Conservation (phyloP, 1,140 invertebrate genomes). For the Archegozetes longisetosus region DNA sequence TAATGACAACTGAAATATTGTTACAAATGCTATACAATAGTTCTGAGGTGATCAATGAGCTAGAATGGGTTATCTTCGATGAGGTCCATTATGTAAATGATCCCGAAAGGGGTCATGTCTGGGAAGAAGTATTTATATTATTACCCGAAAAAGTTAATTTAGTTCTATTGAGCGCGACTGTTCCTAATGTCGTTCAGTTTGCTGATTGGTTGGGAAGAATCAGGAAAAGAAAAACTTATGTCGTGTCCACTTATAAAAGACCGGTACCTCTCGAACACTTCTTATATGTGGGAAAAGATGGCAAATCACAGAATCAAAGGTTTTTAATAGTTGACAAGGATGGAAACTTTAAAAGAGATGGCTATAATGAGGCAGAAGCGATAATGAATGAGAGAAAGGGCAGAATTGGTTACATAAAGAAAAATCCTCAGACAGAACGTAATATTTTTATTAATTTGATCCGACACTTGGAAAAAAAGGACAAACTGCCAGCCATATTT, state of each 20-base stretch:
- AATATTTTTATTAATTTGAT: constrained; percentile 71
- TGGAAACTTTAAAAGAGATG: constrained; percentile 46
- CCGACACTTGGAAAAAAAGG: constrained; percentile 52
- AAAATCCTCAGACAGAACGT: constrained; percentile 12
- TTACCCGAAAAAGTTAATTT: constrained; percentile 85
- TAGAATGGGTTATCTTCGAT: constrained; percentile 99
- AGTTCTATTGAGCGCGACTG: constrained; percentile 93
- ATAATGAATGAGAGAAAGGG: constrained; percentile 42
- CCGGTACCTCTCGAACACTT: constrained; percentile 91
- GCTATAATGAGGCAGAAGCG: constrained; percentile 45
- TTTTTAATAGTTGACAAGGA: constrained; percentile 68
- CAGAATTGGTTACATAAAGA: constrained; percentile 2
- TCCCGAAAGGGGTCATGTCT: constrained; percentile 91
- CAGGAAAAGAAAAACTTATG: constrained; percentile 81
- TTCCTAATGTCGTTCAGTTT: constrained; percentile 90
- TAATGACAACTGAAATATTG: constrained; percentile 99
- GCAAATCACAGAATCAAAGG: constrained; percentile 59
- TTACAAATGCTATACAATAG: constrained; percentile 86
- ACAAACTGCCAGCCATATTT: constrained; percentile 78
- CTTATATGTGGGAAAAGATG: constrained; percentile 69
- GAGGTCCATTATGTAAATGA: constrained; percentile 99
- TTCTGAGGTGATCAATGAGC: constrained; percentile 79
- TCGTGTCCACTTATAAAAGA: constrained; percentile 79
- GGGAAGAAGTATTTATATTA: constrained; percentile 97
- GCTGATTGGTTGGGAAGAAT: constrained; percentile 93